These are phyloP conservation scores for Xiphydria camelus DNA, from an alignment of 2,888 invertebrate genomes.

Conservation along the genomic window DNA sequence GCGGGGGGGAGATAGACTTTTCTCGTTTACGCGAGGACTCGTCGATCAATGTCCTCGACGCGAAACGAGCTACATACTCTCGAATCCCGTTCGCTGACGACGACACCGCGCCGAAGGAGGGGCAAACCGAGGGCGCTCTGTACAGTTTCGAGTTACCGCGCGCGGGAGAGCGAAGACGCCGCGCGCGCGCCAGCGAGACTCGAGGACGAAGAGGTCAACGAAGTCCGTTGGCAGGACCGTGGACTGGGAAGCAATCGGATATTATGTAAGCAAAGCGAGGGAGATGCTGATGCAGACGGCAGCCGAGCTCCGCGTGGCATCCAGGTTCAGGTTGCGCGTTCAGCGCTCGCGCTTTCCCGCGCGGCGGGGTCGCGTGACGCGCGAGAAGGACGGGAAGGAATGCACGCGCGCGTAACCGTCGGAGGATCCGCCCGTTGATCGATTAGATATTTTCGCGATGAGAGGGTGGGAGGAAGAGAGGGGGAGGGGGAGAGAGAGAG, in stretches of 20 bases:
- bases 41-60: too few species aligned
- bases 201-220: conserved; percentile 32
- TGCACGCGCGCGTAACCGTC: too few species aligned
- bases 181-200: conserved; percentile 14
- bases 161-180: conserved; percentile 20
- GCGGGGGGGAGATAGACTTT: conserved; percentile 8
- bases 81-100: conserved; percentile 19
- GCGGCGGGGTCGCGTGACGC: too few species aligned
- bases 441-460: too few species aligned
- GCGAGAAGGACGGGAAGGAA: too few species aligned
- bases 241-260: conserved; percentile 39
- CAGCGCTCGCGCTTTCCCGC: conserved; percentile 29
- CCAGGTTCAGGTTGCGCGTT: conserved; percentile 30
- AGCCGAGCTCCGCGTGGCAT: conserved; percentile 2
- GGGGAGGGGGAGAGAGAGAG: too few species aligned
- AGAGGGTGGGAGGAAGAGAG: too few species aligned
- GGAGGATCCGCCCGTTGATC: too few species aligned
- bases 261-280: conserved; percentile 36
- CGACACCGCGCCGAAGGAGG: conserved; percentile 5
- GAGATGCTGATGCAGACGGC: conserved; percentile 27
- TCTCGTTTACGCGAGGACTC: conserved; percentile 13
- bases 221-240: conserved; percentile 24
- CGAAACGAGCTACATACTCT: too few species aligned
- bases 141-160: conserved; percentile 29
- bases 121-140: too few species aligned